Conservation (phyloP, 2,113 vertebrate genomes). For the Promerops cafer region DNA sequence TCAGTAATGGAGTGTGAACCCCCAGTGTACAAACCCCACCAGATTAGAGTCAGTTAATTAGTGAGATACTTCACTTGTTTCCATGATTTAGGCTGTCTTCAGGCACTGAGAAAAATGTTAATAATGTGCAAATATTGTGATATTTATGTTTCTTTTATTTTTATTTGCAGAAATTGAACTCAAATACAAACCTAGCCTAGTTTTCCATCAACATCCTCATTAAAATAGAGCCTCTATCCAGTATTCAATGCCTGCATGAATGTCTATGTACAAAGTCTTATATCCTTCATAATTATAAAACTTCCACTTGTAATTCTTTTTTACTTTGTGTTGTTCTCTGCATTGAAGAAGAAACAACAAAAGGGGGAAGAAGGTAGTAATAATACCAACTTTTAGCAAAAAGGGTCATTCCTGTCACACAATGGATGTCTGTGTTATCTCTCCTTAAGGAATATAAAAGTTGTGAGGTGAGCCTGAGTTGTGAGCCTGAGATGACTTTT, state of each 20-base stretch:
- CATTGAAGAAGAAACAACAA: not conserved
- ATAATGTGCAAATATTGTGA: not conserved
- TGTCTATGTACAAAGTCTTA: not conserved
- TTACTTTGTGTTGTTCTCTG: not conserved
- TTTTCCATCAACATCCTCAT: not conserved
- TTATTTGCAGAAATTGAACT: constrained; percentile 21
- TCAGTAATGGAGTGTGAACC: not conserved
- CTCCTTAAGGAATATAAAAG: not conserved
- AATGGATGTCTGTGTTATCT: not conserved
- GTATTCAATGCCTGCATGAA: not conserved
- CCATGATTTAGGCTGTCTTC: constrained; percentile 11
- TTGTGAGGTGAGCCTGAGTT: not conserved
- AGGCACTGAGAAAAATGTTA: constrained; percentile 10
- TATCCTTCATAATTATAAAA: not conserved
- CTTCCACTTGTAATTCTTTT: not conserved
- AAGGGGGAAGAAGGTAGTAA: accelerated
- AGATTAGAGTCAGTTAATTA: constrained; percentile 40
- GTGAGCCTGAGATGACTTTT: not conserved
- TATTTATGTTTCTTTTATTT: not conserved
- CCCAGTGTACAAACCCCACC: not conserved
- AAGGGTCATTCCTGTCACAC: not conserved
- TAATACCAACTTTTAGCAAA: not conserved
- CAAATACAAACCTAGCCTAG: not conserved
- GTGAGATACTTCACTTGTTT: constrained; percentile 8
- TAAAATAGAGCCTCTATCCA: not conserved